phyloP scores from a whole-genome alignment of 1,140 invertebrate species.

The Varroa destructor region DNA sequence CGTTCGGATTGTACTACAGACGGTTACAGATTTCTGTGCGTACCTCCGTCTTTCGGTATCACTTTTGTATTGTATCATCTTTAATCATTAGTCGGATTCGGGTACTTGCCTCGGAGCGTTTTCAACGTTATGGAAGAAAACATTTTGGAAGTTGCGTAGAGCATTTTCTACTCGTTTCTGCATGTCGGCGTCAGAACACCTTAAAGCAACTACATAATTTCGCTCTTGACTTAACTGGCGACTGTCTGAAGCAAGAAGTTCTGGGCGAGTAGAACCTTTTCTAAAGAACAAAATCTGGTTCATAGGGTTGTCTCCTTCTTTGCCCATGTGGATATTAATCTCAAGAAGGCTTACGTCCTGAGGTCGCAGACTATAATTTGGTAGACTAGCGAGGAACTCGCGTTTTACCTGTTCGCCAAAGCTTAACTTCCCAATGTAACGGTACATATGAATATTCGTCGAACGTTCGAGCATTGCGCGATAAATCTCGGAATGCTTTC shows the following conservation, averaged over 20 bases:
- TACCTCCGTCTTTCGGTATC: too few relatives aligned
- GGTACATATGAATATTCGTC: background rate
- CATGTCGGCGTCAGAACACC: background rate
- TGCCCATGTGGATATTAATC: slow-evolving; percentile 10
- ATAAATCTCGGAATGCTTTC: background rate
- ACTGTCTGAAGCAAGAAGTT: background rate
- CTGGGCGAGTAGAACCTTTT: background rate
- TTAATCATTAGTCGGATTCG: too few relatives aligned
- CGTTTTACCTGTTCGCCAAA: background rate
- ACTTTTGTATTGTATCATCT: too few relatives aligned
- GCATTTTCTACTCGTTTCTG: background rate
- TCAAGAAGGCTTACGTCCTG: background rate
- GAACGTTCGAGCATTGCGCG: background rate
- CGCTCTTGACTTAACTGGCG: background rate
- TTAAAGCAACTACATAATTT: background rate
- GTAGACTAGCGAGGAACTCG: background rate
- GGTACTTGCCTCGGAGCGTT: too few relatives aligned
- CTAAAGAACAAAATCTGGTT: slow-evolving; percentile 1
- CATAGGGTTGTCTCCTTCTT: slow-evolving; percentile 1
- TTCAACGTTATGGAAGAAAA: too few relatives aligned
- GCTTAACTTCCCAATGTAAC: background rate
- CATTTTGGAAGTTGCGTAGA: background rate
- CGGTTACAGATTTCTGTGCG: too few relatives aligned
- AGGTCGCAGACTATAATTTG: background rate
- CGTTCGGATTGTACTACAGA: too few relatives aligned